phyloP scores from a whole-genome alignment of 1,140 invertebrate species.

The Arctopsyche grandis region DNA sequence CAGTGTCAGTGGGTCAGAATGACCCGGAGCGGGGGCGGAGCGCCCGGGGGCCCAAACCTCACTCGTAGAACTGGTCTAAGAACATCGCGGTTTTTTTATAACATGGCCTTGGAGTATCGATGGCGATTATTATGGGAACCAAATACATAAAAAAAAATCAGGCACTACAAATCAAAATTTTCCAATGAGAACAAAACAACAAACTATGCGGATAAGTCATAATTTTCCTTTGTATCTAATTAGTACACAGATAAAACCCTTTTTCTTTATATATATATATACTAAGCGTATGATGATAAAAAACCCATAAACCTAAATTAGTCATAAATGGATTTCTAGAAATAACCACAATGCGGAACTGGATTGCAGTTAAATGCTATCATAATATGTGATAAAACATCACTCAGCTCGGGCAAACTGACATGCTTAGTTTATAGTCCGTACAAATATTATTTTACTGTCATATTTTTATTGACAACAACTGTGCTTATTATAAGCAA shows the following conservation, averaged over 20 bases:
- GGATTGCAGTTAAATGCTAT: not conserved
- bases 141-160: slow-evolving; percentile 6
- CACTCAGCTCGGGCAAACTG: too few relatives aligned
- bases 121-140: slow-evolving; percentile 20
- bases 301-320: not conserved
- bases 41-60: slow-evolving; percentile 28
- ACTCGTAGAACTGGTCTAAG: slow-evolving; percentile 1
- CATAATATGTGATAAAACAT: too few relatives aligned
- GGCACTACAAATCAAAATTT: not conserved
- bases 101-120: slow-evolving; percentile 28
- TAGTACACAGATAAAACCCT: not conserved
- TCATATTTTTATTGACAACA: too few relatives aligned
- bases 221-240: not conserved
- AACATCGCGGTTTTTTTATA: slow-evolving; percentile 1
- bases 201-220: not conserved
- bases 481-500: too few relatives aligned
- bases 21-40: slow-evolving; percentile 26
- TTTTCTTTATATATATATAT: not conserved
- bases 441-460: too few relatives aligned
- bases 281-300: not conserved
- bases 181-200: not conserved
- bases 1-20: slow-evolving; percentile 33
- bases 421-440: too few relatives aligned
- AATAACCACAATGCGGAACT: slow-evolving; percentile 19
- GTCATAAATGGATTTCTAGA: not conserved